Base-by-base conservation (phyloP, 1,140 invertebrate species). In the Sarcophaga peregrina region DNA sequence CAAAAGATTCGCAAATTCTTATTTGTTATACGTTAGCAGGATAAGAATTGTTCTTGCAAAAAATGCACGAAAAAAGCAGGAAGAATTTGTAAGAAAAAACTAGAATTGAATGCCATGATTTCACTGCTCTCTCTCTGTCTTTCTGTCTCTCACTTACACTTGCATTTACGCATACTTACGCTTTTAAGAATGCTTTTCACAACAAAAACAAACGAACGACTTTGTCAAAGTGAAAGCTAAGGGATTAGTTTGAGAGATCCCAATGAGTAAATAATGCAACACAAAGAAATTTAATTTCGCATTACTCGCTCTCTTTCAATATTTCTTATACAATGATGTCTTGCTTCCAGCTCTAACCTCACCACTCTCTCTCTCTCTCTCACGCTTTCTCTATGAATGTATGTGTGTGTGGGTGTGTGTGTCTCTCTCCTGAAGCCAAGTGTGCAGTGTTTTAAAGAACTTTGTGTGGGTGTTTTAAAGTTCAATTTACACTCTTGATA, bases 201-300 rank as follows among this genome's bases (percentile, higher is more conserved):
- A 58, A 58, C 13, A 58, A 58, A 37, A 37, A 37, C 1, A 1
- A 47, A 47, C 74, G 74, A 8, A 83, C n/a, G 82, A 62, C 72
- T 81, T 83, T 81, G 83, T 83, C 83, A 83, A 83, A 81, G 78
- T 48, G 62, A 82, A 73, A 75, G 83, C 82, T 76, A 68, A 72
- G 76, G 82, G 83, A 83, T 81, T 83, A 83, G 54, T 73, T 45
- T 81, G 25, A 37, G 25, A 50, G 83, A 83, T 83, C 83, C 78
- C 83, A 83, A 83, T 81, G 83, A 83, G 78, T 83, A 80, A 83
- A 83, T 83, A 83, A 83, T 83, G 83, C 83, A 83, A 54, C 80
- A 54, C 80, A 83, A 81, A 83, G 83, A 83, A 81, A 81, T 83
- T 81, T 83, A 81, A 83, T 83, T 83, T 83, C 83, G 72, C 68